phyloP scores from a whole-genome alignment of 2,113 vertebrate species.

The Brachyistius frenatus region DNA sequence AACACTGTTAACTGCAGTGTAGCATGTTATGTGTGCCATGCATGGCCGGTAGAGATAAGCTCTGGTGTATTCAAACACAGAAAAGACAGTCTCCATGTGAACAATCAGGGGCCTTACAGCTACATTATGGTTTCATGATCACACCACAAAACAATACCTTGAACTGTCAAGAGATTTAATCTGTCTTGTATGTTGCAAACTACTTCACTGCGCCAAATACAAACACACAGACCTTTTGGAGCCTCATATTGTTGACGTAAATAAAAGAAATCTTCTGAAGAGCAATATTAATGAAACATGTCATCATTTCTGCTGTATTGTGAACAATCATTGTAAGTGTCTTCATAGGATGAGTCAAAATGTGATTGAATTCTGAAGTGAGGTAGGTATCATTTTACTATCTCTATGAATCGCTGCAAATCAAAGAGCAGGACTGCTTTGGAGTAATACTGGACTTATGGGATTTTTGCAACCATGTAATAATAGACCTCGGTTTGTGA shows the following conservation, averaged over 20 bases:
- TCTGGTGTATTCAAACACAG: constrained; percentile 11
- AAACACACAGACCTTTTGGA: not conserved
- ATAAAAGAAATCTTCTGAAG: too few relatives aligned
- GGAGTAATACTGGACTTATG: too few relatives aligned
- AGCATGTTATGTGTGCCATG: constrained; percentile 6
- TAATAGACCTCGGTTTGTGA: too few relatives aligned
- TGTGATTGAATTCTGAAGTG: not conserved
- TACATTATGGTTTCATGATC: not conserved
- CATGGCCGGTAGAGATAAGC: constrained; percentile 39
- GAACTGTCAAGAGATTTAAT: not conserved
- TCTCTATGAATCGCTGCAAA: not conserved
- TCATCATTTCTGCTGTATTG: too few relatives aligned
- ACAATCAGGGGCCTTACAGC: constrained; percentile 28
- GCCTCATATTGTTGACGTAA: too few relatives aligned
- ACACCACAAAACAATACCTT: not conserved
- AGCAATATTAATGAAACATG: too few relatives aligned
- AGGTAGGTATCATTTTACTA: not conserved
- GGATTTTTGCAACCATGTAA: too few relatives aligned
- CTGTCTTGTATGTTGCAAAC: not conserved
- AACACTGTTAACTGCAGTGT: not conserved
- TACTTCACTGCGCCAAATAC: not conserved
- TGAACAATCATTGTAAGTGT: too few relatives aligned
- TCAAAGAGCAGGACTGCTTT: not conserved
- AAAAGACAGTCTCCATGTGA: constrained; percentile 57
- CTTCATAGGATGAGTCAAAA: not conserved